A percentile compares a stretch with the other conserved stretches of the same genome.
Evolutionary conservation across 1,140 invertebrate species (phyloP).

Genomic region (Cephus cinctus): DNA sequence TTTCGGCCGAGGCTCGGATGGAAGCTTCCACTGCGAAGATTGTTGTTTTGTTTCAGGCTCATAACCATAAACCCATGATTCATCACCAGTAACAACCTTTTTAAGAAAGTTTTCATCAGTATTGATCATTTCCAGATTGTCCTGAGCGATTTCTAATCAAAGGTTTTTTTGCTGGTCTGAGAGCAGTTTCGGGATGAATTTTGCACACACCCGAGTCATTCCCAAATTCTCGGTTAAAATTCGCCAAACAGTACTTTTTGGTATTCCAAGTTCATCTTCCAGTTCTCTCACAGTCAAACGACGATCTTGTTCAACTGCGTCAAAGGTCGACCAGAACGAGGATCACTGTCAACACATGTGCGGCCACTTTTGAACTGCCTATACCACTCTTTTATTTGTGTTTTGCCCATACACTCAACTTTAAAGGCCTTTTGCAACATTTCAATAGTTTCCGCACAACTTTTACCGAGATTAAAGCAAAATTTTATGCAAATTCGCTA

Average conservation of each 20-base stretch:
- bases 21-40: constrained; percentile 20
- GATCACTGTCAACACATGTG: constrained; percentile 30
- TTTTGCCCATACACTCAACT: constrained; percentile 25
- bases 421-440: constrained; percentile 24
- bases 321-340: constrained; percentile 28
- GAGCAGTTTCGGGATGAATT: constrained; percentile 38
- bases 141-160: constrained; percentile 19
- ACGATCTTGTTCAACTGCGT: constrained; percentile 28
- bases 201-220: constrained; percentile 29
- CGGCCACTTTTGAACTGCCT: constrained; percentile 30
- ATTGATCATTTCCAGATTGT: constrained; percentile 52
- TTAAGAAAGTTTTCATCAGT: constrained; percentile 51
- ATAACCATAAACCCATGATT: constrained; percentile 29
- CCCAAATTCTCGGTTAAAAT: constrained; percentile 28
- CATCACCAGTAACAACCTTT: constrained; percentile 24
- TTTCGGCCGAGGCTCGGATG: constrained; percentile 20
- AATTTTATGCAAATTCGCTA: too few relatives aligned
- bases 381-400: constrained; percentile 32
- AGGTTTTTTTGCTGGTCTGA: constrained; percentile 33
- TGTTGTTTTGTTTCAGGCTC: constrained; percentile 28
- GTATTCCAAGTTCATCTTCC: constrained; percentile 23
- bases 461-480: too few relatives aligned
- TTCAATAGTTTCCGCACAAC: too few relatives aligned
- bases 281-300: constrained; percentile 26
- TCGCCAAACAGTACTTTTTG: constrained; percentile 18